Base-by-base conservation (phyloP, 2,888 invertebrate genomes). In the Matsumyia berberina region DNA sequence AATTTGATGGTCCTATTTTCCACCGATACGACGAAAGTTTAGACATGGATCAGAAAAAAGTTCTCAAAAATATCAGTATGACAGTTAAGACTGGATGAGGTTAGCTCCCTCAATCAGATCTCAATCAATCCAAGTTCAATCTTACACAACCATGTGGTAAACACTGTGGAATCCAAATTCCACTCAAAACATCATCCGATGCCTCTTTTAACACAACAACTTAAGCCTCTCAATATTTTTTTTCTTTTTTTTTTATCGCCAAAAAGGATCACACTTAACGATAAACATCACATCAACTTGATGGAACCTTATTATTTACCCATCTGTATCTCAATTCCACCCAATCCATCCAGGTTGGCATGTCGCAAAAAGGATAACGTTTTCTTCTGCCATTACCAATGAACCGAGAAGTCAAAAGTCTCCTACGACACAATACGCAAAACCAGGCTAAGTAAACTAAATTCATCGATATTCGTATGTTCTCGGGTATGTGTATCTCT, bases 201-300 rank as follows among this genome's bases (percentile, higher is more conserved):
- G 19, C 2, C 5, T 55, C 58, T 12, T 19, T 12, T n/a, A 17
- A n/a, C 12, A 24, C 1, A 24, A 24, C 24, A 42, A 0, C 29
- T n/a, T 19, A 46, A 44, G 11, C 5, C 9, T 62, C 7, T 24
- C 44, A 29, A 51, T 51, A n/a, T 33, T n/a, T 4, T 1, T 35
- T 39, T 53, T 39, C 51, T 53, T 53, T 33, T n/a, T 4, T 1
- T 35, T 39, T 53, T 39, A 66, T 53, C 67, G 29, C 12, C 6
- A 33, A 67, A n/a, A 67, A 9, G 53, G 53, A 67, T 67, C 67
- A 67, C 67, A 57, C 69, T 46, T 46, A 55, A 17, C 42, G 67
- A 60, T 60, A 70, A 60, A 51, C 72, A 60, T 72, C 60, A 37
- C 72, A 35, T 72, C 51, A 60, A 57, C 46, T 58, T 70, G 70